Base-by-base conservation (phyloP, 1,140 invertebrate genomes). In the Parapsyche elsis region DNA sequence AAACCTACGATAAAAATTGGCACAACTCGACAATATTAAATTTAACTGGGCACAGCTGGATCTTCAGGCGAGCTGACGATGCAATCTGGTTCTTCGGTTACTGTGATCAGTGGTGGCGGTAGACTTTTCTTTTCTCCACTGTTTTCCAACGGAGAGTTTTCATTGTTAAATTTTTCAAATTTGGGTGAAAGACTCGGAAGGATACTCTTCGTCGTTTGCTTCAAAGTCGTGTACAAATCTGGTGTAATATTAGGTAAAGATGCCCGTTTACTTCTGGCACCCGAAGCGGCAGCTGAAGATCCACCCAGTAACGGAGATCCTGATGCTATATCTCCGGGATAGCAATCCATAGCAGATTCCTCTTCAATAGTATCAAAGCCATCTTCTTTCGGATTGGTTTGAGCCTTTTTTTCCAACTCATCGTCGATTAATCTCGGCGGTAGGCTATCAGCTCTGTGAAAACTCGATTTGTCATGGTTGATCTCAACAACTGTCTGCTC, bases 51-150 rank as follows among this genome's bases (percentile, higher is more conserved):
- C 24, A 70, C 74, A 23, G 70, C 53, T 38, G 30, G 30, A 5
- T 81, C 82, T 38, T 83, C 86, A 77, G 84, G 85, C 67, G 88
- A 87, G 80, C 86, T 86, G 78, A 87, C 87, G 21, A 85, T 84
- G 38, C 85, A 85, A 57, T 89, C 88, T 71, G 84, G 86, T 67
- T 89, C 88, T 78, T 89, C 88, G 0, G 88, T 89, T 44, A 89
- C 89, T 0, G 88, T 89, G 57, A 89, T 89, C 85, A 89, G 86
- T 0, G 88, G 88, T n/a, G 87, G 87, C 16, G 85, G 83, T 45
- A 86, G 85, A 49, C 84, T 86, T 23, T 82, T 81, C 23, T 78
- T 71, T 1, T 64, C 74, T 4, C 70, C 74, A 14, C 26, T 45
- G 24, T 81, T 82, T 19, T 87, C 88, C 74, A 85, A 84, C n/a